A percentile compares a stretch with the other conserved stretches of the same genome.
These are phyloP conservation scores for Melanostigma gelatinosum DNA, from an alignment of 2,113 vertebrate species.

Conservation along the genomic window DNA sequence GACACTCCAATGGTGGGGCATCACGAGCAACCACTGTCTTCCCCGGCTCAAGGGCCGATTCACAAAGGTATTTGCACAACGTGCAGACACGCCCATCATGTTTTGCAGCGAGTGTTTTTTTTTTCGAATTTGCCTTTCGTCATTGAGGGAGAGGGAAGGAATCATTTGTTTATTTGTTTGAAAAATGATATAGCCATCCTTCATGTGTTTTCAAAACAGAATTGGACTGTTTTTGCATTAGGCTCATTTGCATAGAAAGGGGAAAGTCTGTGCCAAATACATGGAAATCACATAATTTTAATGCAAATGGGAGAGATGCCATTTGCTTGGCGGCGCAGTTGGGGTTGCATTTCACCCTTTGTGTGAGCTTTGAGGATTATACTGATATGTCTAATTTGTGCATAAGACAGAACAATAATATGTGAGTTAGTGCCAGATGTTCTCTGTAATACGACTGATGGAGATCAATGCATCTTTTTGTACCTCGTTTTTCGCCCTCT, in stretches of 20 bases:
- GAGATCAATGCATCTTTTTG: background rate
- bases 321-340: background rate
- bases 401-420: background rate
- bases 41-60: background rate
- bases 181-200: background rate
- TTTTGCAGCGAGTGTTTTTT: background rate
- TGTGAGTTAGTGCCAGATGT: background rate
- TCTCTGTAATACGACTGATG: background rate
- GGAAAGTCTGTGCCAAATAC: background rate
- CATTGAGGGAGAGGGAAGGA: background rate
- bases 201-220: background rate
- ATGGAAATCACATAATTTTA: background rate
- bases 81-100: background rate
- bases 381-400: background rate
- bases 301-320: background rate
- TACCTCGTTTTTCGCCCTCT: conserved; percentile 71
- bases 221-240: background rate
- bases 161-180: background rate
- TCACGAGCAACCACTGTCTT: background rate
- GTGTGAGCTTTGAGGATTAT: background rate
- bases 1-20: background rate
- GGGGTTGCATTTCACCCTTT: background rate
- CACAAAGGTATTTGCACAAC: background rate
- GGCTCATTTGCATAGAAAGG: background rate
- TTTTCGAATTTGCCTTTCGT: background rate